phyloP scores from a whole-genome alignment of 2,113 vertebrate species.

The Mustelus asterias region DNA sequence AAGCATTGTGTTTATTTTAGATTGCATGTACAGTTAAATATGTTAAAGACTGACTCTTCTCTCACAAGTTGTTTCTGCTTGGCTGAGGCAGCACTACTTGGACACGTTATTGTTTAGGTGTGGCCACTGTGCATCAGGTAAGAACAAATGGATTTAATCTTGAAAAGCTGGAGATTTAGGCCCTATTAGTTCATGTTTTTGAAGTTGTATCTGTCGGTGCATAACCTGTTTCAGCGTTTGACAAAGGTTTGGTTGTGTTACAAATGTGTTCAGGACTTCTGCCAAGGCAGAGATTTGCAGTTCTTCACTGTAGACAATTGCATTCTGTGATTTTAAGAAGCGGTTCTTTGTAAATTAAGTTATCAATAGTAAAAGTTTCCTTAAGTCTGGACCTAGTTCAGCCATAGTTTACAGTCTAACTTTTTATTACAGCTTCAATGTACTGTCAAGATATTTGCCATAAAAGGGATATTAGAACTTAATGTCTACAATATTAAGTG shows the following conservation, averaged over 20 bases:
- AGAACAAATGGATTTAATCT: constrained; percentile 12
- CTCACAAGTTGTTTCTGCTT: background rate
- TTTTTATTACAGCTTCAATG: background rate
- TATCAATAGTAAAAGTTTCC: background rate
- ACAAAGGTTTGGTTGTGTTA: background rate
- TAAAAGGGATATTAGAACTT: background rate
- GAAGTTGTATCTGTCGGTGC: background rate
- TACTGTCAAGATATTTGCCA: background rate
- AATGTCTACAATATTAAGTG: background rate
- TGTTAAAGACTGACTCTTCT: background rate
- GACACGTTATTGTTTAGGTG: background rate
- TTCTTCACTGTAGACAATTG: background rate
- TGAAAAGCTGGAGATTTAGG: background rate
- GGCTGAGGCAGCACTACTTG: background rate
- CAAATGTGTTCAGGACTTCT: background rate
- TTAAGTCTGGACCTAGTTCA: background rate
- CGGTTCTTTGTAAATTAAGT: background rate
- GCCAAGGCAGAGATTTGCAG: background rate
- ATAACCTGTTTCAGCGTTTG: background rate
- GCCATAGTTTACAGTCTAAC: background rate
- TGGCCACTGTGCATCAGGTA: background rate
- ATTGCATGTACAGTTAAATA: background rate
- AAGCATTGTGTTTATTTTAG: constrained; percentile 24
- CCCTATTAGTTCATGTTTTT: constrained; percentile 13
- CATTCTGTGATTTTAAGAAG: background rate